Percentiles rank a stretch among this genome's conserved stretches.
phyloP scores from a whole-genome alignment of 1,140 invertebrate genomes.

The Holcopasites calliopsidis region DNA sequence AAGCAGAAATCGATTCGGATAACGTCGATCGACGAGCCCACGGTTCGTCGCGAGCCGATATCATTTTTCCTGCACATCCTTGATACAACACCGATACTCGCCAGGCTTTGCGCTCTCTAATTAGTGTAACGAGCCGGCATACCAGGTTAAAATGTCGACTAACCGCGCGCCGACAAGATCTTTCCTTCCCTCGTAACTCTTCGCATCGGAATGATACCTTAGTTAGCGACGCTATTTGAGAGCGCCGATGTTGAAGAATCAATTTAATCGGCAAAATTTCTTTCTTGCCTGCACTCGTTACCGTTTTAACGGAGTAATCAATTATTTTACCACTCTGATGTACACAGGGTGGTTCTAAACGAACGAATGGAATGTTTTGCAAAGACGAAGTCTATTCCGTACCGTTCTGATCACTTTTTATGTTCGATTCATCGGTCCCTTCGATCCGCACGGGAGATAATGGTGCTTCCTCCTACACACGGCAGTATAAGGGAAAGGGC shows the following conservation, averaged over 20 bases:
- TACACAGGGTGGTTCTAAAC: not conserved
- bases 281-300: not conserved
- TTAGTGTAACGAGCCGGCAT: slow-evolving; percentile 49
- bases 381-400: too few species aligned
- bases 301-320: not conserved
- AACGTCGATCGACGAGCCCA: not conserved
- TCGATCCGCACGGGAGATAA: slow-evolving; percentile 31
- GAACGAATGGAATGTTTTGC: too few species aligned
- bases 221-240: slow-evolving; percentile 22
- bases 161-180: slow-evolving; percentile 30
- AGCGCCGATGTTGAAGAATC: slow-evolving; percentile 17
- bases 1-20: slow-evolving; percentile 3
- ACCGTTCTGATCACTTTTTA: too few species aligned
- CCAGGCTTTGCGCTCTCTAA: slow-evolving; percentile 34
- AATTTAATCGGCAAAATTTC: slow-evolving; percentile 25
- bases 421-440: not conserved
- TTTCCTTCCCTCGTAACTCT: slow-evolving; percentile 10
- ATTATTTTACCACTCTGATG: not conserved
- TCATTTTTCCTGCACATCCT: slow-evolving; percentile 20
- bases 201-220: slow-evolving; percentile 20
- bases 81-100: slow-evolving; percentile 1
- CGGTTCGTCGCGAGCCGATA: not conserved
- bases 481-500: slow-evolving; percentile 22
- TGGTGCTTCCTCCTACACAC: slow-evolving; percentile 31
- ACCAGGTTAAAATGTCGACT: slow-evolving; percentile 26